phyloP scores from a whole-genome alignment of 2,797 vertebrate genomes.

The Enteromius anoplus region DNA sequence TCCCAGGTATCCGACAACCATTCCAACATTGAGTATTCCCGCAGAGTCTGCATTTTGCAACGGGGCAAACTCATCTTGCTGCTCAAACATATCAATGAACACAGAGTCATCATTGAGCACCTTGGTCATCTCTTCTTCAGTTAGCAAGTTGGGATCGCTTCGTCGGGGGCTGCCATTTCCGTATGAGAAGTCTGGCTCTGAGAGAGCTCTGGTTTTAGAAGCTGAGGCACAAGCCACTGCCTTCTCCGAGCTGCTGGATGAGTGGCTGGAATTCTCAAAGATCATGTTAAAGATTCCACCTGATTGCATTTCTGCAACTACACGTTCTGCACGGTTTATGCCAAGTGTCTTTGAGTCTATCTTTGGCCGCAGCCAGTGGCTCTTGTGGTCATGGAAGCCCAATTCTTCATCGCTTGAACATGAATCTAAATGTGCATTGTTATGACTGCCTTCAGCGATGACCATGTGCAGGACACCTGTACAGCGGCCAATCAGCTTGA shows the following conservation, averaged over 20 bases:
- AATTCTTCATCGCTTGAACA: conserved; percentile 95
- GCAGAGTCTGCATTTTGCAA: conserved; percentile 72
- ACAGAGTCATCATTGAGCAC: conserved; percentile 82
- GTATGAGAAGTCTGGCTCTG: conserved; percentile 80
- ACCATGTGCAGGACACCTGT: conserved; percentile 90
- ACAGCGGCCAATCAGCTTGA: conserved; percentile 95
- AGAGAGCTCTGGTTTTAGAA: conserved; percentile 70
- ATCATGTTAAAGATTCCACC: conserved; percentile 98
- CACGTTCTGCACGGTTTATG: conserved; percentile 94
- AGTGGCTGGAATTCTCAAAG: conserved; percentile 88
- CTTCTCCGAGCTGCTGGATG: conserved; percentile 81
- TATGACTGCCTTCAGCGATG: conserved; percentile 80
- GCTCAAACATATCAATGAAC: conserved; percentile 79
- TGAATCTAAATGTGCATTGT: conserved; percentile 78
- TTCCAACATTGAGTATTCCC: conserved; percentile 93
- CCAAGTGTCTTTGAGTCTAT: conserved; percentile 89
- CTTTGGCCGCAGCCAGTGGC: conserved; percentile 86
- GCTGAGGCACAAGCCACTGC: conserved; percentile 63
- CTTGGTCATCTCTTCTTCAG: conserved; percentile 84
- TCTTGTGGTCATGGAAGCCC: conserved; percentile 80
- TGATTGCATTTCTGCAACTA: conserved; percentile 95
- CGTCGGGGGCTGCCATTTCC: conserved; percentile 60
- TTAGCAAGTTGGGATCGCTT: conserved; percentile 77
- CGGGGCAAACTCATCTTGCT: conserved; percentile 76
- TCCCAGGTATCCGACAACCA: conserved; percentile 97